Conservation (phyloP, 2,113 vertebrate species). For the Ciconia boyciana region DNA sequence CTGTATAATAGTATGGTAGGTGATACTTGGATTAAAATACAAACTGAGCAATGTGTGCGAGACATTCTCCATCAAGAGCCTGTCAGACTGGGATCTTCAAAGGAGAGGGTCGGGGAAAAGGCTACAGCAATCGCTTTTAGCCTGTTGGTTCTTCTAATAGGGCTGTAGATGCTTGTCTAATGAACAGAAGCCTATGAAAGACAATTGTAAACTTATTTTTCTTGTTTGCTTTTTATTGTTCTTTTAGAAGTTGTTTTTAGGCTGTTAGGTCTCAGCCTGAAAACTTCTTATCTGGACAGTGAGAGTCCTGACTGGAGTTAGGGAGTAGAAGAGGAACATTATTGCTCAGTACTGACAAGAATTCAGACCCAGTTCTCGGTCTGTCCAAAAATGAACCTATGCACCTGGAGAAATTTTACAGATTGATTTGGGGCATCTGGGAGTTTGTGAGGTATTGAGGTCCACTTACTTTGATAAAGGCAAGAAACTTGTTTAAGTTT, state of each 20-base stretch:
- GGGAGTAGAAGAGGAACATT: neutral
- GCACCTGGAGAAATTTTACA: neutral
- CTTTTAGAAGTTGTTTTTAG: neutral
- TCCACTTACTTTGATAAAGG: neutral
- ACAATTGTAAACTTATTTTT: neutral
- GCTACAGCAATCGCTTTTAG: neutral
- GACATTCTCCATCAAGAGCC: neutral
- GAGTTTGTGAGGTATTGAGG: neutral
- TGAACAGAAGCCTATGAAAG: neutral
- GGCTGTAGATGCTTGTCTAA: neutral
- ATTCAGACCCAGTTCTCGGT: neutral
- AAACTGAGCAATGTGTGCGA: neutral
- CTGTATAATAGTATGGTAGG: neutral
- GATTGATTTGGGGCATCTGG: neutral
- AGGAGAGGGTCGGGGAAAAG: neutral
- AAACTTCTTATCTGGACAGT: neutral
- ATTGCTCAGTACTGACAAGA: neutral
- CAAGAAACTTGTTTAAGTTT: neutral
- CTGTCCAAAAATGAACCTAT: neutral
- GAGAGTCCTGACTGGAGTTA: neutral
- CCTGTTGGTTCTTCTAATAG: neutral
- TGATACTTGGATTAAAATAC: neutral
- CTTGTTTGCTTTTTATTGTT: neutral
- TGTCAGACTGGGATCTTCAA: neutral
- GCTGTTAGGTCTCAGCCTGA: neutral